Base-by-base conservation (phyloP, 2,113 vertebrate genomes). In the Speoplatyrhinus poulsoni region DNA sequence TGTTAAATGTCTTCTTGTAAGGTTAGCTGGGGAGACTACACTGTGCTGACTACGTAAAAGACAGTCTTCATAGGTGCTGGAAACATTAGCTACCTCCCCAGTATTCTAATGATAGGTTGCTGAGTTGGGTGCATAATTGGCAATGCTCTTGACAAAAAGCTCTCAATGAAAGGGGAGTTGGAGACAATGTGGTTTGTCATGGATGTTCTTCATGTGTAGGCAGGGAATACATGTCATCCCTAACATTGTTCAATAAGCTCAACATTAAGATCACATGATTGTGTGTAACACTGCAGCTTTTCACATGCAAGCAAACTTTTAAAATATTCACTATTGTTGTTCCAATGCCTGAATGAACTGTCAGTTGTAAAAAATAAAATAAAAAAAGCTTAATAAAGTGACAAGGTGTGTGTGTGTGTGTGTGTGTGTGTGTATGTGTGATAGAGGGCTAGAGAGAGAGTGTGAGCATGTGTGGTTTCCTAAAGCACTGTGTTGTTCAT, bases 61-160 rank as follows among this genome's bases (percentile, higher is more conserved):
- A 32, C 47, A 56, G 78, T 75, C 66, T 77, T 70, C 73, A 80
- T 13, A 48, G 60, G 73, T 68, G 63, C 67, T 85, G 82, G 83
- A 83, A 83, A 82, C 79, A 72, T 83, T 69, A 72, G 72, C 75
- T 41, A 63, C 79, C 82, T 85, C 76, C 74, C 65, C 33, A 63
- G 33, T 72, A 83, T 54, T 9, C 69, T 86, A 84, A 87, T 80
- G 77, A 88, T 79, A 79, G 70, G 70, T 58, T 87, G 49, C 74
- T 19, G 33, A 47, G 52, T 54, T 78, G 75, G 60, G 48, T 82
- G 67, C 70, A 70, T 62, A 26, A 60, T 63, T 76, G 81, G 73
- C 69, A 76, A 16, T 26, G 26, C 26, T 26, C 26, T 26, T 26
- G 26, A 26, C 26, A 26, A 26, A 26, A 26, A 26, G 26, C 26